A percentile compares a stretch with the other conserved stretches of the same genome.
These are phyloP conservation scores for Drosophila ogumai DNA, from an alignment of 1,140 invertebrate species.

Conservation along the genomic window DNA sequence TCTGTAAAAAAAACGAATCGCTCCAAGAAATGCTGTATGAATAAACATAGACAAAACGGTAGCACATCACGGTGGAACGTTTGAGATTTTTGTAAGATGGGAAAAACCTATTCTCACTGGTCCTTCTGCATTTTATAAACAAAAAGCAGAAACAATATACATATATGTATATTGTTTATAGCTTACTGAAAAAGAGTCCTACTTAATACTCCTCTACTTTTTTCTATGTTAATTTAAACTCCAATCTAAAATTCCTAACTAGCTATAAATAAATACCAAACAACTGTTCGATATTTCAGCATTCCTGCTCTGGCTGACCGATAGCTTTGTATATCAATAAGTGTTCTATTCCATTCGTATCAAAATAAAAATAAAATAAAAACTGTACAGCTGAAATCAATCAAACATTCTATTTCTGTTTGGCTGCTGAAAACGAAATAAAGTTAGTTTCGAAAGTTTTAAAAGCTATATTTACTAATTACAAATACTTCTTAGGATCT, in stretches of 20 bases:
- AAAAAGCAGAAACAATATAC: no score
- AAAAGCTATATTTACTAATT: not conserved
- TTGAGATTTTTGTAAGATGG: not conserved
- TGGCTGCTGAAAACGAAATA: not conserved
- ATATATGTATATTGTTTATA: no score
- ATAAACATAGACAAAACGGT: no score
- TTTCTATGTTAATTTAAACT: not conserved
- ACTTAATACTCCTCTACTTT: no score
- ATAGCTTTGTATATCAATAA: not conserved
- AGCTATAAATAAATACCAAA: not conserved
- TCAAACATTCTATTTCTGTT: not conserved
- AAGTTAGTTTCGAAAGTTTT: not conserved
- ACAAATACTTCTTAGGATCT: not conserved
- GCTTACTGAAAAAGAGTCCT: no score
- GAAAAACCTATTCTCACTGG: no score
- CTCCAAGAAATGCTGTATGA: no score
- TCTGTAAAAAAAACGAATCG: not conserved
- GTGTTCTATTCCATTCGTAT: not conserved
- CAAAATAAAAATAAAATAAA: not conserved
- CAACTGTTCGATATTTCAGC: not conserved
- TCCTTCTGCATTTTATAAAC: not conserved
- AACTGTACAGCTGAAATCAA: not conserved
- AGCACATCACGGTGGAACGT: not conserved
- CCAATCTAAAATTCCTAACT: not conserved
- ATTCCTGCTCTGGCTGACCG: not conserved